phyloP scores from a whole-genome alignment of 2,797 vertebrate species.

The Halcyon leucocephala region DNA sequence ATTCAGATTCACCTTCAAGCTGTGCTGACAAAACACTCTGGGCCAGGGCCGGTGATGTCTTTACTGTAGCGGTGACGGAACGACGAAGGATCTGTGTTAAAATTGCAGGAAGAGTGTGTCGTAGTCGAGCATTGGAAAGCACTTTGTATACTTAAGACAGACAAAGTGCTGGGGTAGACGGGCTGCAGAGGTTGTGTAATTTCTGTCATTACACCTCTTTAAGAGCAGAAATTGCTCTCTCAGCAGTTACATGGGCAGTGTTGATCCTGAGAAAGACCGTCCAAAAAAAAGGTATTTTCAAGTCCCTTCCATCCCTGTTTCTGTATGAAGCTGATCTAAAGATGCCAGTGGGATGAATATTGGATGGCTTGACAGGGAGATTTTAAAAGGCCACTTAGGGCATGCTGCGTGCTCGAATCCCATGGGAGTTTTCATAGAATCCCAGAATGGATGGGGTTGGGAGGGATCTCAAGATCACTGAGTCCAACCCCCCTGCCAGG shows the following conservation, averaged over 20 bases:
- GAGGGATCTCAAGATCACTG: too few species aligned
- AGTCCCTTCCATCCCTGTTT: not conserved
- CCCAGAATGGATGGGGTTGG: too few species aligned
- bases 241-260: not conserved
- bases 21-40: not conserved
- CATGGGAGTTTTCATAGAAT: not conserved
- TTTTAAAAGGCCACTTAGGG: not conserved
- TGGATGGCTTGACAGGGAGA: not conserved
- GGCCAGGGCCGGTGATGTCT: accelerated
- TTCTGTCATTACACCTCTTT: not conserved
- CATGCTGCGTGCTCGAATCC: accelerated
- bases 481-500: too few species aligned
- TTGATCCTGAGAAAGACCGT: not conserved
- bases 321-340: not conserved
- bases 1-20: not conserved
- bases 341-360: accelerated
- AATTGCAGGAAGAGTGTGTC: not conserved
- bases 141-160: not conserved
- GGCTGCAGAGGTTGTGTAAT: not conserved
- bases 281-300: not conserved
- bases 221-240: not conserved
- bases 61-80: not conserved
- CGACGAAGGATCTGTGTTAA: too few species aligned
- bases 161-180: not conserved
- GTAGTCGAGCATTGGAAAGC: not conserved